phyloP scores from a whole-genome alignment of 1,140 invertebrate genomes.

The Drosophila arizonae region DNA sequence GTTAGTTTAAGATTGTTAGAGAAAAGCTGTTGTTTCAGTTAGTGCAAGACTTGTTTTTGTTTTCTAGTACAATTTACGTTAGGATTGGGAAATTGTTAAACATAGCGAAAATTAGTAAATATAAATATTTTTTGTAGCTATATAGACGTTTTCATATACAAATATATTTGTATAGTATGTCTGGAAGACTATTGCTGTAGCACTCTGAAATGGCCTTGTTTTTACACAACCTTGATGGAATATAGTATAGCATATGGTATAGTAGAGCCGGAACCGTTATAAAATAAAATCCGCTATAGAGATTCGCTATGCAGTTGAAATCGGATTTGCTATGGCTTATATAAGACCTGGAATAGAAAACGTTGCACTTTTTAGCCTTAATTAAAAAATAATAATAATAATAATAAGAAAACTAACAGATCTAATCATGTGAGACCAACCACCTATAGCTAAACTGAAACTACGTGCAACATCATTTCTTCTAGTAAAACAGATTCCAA shows the following conservation, averaged over 20 bases:
- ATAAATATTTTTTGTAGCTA: background rate
- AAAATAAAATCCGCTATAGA: background rate
- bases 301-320: slow-evolving; percentile 5
- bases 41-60: slow-evolving; percentile 56
- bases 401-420: background rate
- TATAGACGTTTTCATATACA: background rate
- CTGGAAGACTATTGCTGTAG: slow-evolving; percentile 10
- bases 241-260: background rate
- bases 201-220: slow-evolving; percentile 14
- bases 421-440: slow-evolving; percentile 44
- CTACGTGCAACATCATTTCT: slow-evolving; percentile 47
- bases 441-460: slow-evolving; percentile 41
- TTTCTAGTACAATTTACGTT: slow-evolving; percentile 63
- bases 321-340: slow-evolving; percentile 23
- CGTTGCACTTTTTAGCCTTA: slow-evolving; percentile 10
- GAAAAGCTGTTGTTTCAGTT: slow-evolving; percentile 46
- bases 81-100: slow-evolving; percentile 34
- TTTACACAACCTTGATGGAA: slow-evolving; percentile 4
- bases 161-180: slow-evolving; percentile 2
- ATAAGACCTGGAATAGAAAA: slow-evolving; percentile 11
- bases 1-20: slow-evolving; percentile 45
- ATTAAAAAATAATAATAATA: background rate
- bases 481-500: slow-evolving; percentile 70
- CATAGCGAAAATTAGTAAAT: slow-evolving; percentile 14
- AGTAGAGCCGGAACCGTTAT: background rate